Base-by-base conservation (phyloP, 2,797 vertebrate genomes). In the Pseudopleuronectes americanus region DNA sequence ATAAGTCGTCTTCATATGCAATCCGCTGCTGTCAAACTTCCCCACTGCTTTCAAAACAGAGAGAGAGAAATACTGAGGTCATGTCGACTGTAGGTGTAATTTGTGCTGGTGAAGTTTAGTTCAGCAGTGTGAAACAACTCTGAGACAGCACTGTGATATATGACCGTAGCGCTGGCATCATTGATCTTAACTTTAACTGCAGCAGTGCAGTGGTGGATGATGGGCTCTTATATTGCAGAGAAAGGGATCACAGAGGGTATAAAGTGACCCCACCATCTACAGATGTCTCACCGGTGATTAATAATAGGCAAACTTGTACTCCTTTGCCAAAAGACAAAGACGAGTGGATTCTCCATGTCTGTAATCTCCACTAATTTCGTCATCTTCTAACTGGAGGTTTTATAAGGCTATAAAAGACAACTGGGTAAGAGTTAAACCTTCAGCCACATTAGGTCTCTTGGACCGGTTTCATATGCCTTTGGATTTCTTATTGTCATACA, bases 171-270 rank as follows among this genome's bases (percentile, higher is more conserved):
- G 57, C 83, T 80, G 70, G 77, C 83, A 83, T 86, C 89, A 87
- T 87, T 86, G 86, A 87, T 86, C 85, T 83, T 86, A 81, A 89
- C 87, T 87, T 85, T 75, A 86, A 86, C 87, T 89, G 85, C 84
- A 81, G 82, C 51, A 79, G 77, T 76, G 78, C 36, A 38, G 36
- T 38, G 36, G 43, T 45, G 19, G 43, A 16, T 45, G 43, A 45
- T 45, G 43, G 17, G 14, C 43, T 19, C 4, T 45, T 38, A 19
- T 87, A 79, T 82, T 83, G 81, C 80, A 79, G 77, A 82, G 68
- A 80, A 62, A 76, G 71, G 68, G 70, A 83, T 84, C 72, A 74
- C 57, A 59, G 64, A 79, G 48, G 72, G 64, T 41, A 31, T 68
- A 52, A 16, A 56, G 65, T 77, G 76, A 81, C 77, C 77, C 67